Conservation (phyloP, 2,797 vertebrate genomes). For the Leucoraja ocellata region DNA sequence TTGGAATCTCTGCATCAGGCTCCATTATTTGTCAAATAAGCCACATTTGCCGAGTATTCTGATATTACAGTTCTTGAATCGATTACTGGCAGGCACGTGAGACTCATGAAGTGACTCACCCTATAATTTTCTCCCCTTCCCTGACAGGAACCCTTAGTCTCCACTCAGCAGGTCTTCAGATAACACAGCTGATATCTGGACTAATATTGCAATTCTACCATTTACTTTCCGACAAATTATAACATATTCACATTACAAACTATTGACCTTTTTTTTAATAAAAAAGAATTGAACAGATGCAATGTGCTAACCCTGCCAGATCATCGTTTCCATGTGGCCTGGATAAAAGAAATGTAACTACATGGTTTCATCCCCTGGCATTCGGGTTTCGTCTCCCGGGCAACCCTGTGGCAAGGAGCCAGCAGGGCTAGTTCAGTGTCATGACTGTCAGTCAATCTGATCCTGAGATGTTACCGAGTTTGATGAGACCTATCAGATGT, state of each 20-base stretch:
- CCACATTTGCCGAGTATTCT: background rate
- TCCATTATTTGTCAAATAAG: background rate
- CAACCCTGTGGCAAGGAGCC: background rate
- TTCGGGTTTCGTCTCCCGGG: background rate
- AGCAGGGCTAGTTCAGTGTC: background rate
- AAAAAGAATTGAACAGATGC: background rate
- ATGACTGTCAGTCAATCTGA: slow-evolving; percentile 7
- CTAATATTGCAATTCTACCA: slow-evolving; percentile 28
- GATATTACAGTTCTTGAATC: slow-evolving; percentile 28
- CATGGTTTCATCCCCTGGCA: background rate
- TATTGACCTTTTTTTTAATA: slow-evolving; percentile 10
- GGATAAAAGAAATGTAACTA: slow-evolving; percentile 3
- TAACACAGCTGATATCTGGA: slow-evolving; percentile 35
- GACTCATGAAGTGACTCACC: slow-evolving; percentile 29
- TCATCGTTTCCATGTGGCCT: background rate
- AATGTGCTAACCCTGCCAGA: background rate
- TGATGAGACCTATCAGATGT: background rate
- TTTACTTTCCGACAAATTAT: slow-evolving; percentile 27
- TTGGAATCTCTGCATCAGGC: background rate
- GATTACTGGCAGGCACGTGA: slow-evolving; percentile 25
- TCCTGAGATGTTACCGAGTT: background rate
- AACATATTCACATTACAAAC: slow-evolving; percentile 15
- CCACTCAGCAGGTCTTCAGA: slow-evolving; percentile 28
- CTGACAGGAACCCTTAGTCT: slow-evolving; percentile 32
- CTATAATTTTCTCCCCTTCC: slow-evolving; percentile 29